Evolutionary conservation across 2,888 invertebrate species (phyloP).

Genomic region (Ganaspis brasiliensis): DNA sequence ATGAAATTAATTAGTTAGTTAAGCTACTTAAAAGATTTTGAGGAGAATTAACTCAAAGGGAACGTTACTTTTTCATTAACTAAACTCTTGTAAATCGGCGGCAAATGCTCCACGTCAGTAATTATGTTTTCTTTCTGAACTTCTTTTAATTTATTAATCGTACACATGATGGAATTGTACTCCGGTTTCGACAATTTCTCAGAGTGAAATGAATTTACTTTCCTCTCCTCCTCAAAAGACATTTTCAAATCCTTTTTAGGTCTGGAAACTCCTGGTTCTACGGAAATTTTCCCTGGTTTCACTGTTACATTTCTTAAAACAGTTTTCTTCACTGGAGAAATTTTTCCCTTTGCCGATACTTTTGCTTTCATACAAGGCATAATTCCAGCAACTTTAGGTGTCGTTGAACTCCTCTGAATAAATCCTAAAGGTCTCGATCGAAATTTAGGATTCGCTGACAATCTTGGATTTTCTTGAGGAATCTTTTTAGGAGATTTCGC

Average conservation of each 20-base stretch:
- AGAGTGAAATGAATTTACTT: background rate
- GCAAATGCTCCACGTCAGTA: constrained; percentile 67
- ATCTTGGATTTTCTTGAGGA: constrained; percentile 2
- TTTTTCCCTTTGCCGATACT: constrained; percentile 39
- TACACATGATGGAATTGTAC: constrained; percentile 74
- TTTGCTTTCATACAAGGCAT: constrained; percentile 58
- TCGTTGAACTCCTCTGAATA: background rate
- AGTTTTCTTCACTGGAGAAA: constrained; percentile 61
- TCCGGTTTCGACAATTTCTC: constrained; percentile 69
- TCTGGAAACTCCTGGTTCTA: constrained; percentile 61
- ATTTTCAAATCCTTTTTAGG: background rate
- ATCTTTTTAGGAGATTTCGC: constrained; percentile 25
- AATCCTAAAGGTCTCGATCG: constrained; percentile 11
- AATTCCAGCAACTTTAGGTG: constrained; percentile 40
- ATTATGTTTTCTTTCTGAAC: constrained; percentile 66
- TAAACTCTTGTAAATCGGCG: constrained; percentile 65
- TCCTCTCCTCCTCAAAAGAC: background rate
- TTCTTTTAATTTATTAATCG: constrained; percentile 70
- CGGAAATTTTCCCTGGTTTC: constrained; percentile 55
- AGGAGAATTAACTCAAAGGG: too few relatives aligned
- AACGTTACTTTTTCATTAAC: constrained; percentile 74
- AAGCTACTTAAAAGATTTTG: background rate
- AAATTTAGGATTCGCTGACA: background rate
- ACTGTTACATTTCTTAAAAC: constrained; percentile 58
- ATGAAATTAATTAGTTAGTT: background rate